phyloP scores from a whole-genome alignment of 2,113 vertebrate species.

The Todiramphus chloris region DNA sequence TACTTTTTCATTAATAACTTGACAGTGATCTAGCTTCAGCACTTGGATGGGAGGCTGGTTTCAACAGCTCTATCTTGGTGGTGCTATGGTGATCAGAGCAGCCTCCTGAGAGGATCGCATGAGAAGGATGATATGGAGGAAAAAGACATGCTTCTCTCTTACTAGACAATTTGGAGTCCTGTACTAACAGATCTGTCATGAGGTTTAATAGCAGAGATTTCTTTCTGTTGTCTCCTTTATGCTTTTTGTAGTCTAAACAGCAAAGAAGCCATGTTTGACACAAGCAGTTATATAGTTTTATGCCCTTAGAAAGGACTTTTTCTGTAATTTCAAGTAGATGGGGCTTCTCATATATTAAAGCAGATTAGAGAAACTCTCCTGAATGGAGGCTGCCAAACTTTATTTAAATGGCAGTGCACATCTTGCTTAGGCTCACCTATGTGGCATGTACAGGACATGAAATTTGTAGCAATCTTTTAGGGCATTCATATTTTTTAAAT shows the following conservation, averaged over 20 bases:
- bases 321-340: not conserved
- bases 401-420: not conserved
- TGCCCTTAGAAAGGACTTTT: not conserved
- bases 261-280: not conserved
- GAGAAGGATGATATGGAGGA: not conserved
- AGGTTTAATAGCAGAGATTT: not conserved
- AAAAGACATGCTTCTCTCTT: not conserved
- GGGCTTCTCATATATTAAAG: not conserved
- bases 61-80: not conserved
- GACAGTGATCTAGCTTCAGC: not conserved
- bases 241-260: not conserved
- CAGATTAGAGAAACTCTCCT: not conserved
- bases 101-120: not conserved
- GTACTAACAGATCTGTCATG: not conserved
- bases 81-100: not conserved
- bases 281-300: not conserved
- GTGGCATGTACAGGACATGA: rapidly evolving
- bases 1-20: not conserved
- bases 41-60: not conserved
- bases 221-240: not conserved
- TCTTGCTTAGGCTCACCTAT: not conserved
- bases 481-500: not conserved
- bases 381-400: not conserved
- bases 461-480: not conserved
- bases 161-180: not conserved